Evolutionary conservation across 2,113 vertebrate genomes (phyloP).

Genomic region (Hydrochoerus hydrochaeris): DNA sequence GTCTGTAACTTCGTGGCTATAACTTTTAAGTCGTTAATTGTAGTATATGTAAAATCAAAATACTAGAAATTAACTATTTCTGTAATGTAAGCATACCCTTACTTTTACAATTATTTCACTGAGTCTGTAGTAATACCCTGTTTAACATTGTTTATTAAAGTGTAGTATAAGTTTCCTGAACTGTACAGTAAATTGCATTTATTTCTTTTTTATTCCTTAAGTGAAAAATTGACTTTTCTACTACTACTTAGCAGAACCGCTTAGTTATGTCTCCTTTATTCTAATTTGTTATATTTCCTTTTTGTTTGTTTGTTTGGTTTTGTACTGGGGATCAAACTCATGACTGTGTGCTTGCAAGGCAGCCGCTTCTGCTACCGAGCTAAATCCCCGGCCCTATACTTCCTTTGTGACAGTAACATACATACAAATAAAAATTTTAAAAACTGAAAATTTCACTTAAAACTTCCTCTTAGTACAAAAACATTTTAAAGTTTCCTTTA

Average conservation of each 20-base stretch:
- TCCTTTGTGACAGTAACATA: background rate
- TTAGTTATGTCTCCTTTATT: constrained; percentile 2
- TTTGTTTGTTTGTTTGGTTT: background rate
- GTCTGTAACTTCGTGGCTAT: background rate
- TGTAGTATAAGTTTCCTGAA: background rate
- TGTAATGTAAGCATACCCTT: background rate
- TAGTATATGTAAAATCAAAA: background rate
- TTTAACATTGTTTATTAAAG: constrained; percentile 44
- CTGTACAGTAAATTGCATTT: constrained; percentile 52
- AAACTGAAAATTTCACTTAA: constrained; percentile 1
- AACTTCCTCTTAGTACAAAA: background rate
- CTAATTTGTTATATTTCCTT: constrained; percentile 42
- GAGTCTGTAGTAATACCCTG: constrained; percentile 18
- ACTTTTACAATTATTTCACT: background rate
- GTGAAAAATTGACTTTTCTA: constrained; percentile 53
- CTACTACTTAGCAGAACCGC: constrained; percentile 24
- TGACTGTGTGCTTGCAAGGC: too few relatives aligned
- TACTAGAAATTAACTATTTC: background rate
- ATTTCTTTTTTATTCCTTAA: constrained; percentile 48
- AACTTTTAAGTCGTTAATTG: background rate
- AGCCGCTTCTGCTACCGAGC: too few relatives aligned
- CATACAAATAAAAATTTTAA: constrained; percentile 2
- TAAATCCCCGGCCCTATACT: background rate
- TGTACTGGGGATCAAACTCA: too few relatives aligned
- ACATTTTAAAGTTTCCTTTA: constrained; percentile 45